These are phyloP conservation scores for Nannospalax galili DNA, from an alignment of 2,113 vertebrate genomes.

Conservation along the genomic window DNA sequence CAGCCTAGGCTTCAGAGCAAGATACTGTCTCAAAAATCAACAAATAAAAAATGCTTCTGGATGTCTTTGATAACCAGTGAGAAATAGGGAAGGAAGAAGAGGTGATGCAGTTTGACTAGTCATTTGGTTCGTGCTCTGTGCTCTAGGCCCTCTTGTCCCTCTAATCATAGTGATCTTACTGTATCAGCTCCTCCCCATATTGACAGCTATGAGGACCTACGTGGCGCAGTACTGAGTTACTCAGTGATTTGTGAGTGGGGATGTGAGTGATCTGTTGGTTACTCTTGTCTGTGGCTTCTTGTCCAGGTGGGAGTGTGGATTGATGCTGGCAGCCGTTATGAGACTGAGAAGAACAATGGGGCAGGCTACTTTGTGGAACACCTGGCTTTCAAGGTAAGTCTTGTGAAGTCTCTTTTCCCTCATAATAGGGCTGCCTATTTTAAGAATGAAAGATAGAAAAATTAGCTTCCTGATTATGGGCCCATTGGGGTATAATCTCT, in stretches of 20 bases:
- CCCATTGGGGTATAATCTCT: not conserved
- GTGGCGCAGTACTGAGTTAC: not conserved
- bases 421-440: not conserved
- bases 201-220: not conserved
- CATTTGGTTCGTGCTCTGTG: not conserved
- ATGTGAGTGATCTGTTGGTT: not conserved
- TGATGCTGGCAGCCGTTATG: constrained; percentile 91
- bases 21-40: not conserved
- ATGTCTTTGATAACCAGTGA: not conserved
- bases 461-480: not conserved
- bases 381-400: constrained; percentile 94
- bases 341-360: constrained; percentile 93
- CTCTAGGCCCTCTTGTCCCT: not conserved
- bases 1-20: not conserved
- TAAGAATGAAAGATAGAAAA: not conserved
- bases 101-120: not conserved
- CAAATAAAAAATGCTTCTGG: not conserved
- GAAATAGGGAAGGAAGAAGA: not conserved
- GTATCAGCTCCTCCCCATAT: not conserved
- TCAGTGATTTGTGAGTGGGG: not conserved
- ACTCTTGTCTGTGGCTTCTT: constrained; percentile 34
- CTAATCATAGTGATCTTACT: not conserved
- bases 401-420: not conserved
- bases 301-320: constrained; percentile 96
- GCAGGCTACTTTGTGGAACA: constrained; percentile 95